Base-by-base conservation (phyloP, 1,140 invertebrate species). In the Aphis gossypii region DNA sequence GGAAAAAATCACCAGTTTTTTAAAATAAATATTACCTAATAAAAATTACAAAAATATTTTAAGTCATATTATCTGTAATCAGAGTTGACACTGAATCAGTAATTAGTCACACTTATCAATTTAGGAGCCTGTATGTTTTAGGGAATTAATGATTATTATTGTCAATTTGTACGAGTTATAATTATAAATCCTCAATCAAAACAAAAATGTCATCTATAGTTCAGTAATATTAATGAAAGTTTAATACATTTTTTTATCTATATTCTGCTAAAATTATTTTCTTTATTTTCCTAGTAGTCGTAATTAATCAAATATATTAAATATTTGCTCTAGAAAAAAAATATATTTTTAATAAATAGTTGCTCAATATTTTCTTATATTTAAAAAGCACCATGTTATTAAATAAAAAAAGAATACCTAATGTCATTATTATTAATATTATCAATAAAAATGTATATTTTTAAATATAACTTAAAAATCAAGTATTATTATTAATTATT, bases 31-130 rank as follows among this genome's bases (percentile, higher is more conserved):
- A 41, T 56, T 86, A 44, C 6, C 51, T 25, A 56, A 86, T 9
- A 25, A 92, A 84, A 93, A 93, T 41, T 23, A 51, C 51, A 30
- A n/a, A 56, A 93, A 93, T 86, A 44, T 86, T 86, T 86, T 44
- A 56, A 38, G 35, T 86, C 35, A 23, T 51, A 30, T 93, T 93
- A 82, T 46, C 56, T n/a, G 14, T 44, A 51, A 38, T 54, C 35
- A 25, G 14, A 38, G 82, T 86, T 38, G n/a, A 92, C 91, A 51
- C 46, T 18, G 4, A 23, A 48, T 11, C 11, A 90, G 25, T 30
- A 83, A 92, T 92, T 92, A 92, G 84, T 92, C 48, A 93, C 48
- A 83, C 11, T 56, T 30, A 84, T 4, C 82, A 44, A 86, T 93
- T 93, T 41, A 54, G 44, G 18, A 51, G 84, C 4, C 4, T 51